phyloP scores from a whole-genome alignment of 1,140 invertebrate genomes.

The Coelopa frigida region DNA sequence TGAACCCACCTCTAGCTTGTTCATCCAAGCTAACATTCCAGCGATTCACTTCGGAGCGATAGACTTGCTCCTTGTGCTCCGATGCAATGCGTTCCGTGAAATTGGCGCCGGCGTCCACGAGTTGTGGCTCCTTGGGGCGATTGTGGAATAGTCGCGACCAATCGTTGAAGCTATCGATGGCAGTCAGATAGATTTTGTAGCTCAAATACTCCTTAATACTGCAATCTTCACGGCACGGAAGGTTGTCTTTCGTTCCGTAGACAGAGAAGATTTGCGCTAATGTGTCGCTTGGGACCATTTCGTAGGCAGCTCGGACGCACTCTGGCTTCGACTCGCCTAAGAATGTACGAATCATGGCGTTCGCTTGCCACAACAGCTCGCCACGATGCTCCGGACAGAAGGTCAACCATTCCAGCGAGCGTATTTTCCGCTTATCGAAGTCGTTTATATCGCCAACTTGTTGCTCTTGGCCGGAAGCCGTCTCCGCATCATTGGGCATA shows the following conservation, averaged over 20 bases:
- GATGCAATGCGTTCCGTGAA: slow-evolving; percentile 84
- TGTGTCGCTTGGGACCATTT: slow-evolving; percentile 60
- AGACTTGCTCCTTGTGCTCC: slow-evolving; percentile 73
- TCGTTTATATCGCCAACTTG: slow-evolving; percentile 24
- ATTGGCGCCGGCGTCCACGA: slow-evolving; percentile 49
- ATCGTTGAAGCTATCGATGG: slow-evolving; percentile 77
- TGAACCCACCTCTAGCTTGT: slow-evolving; percentile 54
- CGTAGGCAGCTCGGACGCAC: slow-evolving; percentile 61
- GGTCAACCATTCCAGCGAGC: slow-evolving; percentile 80
- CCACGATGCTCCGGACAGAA: slow-evolving; percentile 69
- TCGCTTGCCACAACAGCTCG: slow-evolving; percentile 77
- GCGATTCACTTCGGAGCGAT: slow-evolving; percentile 64
- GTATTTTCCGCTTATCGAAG: slow-evolving; percentile 54
- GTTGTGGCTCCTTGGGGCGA: slow-evolving; percentile 59
- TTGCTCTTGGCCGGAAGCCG: slow-evolving; percentile 1
- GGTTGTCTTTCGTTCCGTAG: slow-evolving; percentile 51
- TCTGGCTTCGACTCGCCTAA: slow-evolving; percentile 59
- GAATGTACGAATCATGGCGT: slow-evolving; percentile 82
- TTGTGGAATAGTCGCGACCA: slow-evolving; percentile 83
- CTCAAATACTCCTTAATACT: slow-evolving; percentile 68
- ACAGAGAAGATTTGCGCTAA: slow-evolving; percentile 53
- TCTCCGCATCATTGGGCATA: slow-evolving; percentile 15
- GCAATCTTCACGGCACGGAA: slow-evolving; percentile 49
- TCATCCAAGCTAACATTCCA: slow-evolving; percentile 64
- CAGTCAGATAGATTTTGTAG: slow-evolving; percentile 72